Evolutionary conservation across 2,113 vertebrate genomes (phyloP).

Genomic region (Entomyzon cyanotis): DNA sequence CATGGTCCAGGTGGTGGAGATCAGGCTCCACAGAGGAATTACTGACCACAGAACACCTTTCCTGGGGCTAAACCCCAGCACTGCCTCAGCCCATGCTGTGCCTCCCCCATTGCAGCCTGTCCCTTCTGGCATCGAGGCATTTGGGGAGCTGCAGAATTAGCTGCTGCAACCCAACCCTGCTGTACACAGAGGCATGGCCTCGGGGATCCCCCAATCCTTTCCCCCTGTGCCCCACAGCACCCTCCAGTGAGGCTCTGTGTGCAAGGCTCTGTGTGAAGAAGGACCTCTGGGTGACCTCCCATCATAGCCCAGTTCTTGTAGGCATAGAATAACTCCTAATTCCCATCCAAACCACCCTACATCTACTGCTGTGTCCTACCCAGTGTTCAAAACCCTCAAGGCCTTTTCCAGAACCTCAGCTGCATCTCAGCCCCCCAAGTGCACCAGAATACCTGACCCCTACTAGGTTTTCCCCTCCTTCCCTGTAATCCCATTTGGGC

Average conservation of each 20-base stretch:
- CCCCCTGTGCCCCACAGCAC: neutral
- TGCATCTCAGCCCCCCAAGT: neutral
- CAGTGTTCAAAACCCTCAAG: neutral
- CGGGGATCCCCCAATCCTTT: fast-evolving
- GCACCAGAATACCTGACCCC: neutral
- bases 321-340: neutral
- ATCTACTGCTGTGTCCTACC: fast-evolving
- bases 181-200: neutral
- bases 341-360: neutral
- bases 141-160: neutral
- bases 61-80: neutral
- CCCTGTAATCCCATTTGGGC: neutral
- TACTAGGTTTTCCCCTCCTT: neutral
- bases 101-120: neutral
- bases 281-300: neutral
- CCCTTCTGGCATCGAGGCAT: fast-evolving
- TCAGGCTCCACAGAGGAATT: neutral
- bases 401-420: neutral
- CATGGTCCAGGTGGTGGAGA: fast-evolving
- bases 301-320: neutral
- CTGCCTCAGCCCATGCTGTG: fast-evolving
- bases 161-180: neutral
- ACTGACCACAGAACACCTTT: neutral
- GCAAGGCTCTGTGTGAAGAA: neutral
- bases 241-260: neutral